Evolutionary conservation across 2,888 invertebrate genomes (phyloP), one percentile per base, ranked within the genome.

Genomic region (Cotesia congregata): DNA sequence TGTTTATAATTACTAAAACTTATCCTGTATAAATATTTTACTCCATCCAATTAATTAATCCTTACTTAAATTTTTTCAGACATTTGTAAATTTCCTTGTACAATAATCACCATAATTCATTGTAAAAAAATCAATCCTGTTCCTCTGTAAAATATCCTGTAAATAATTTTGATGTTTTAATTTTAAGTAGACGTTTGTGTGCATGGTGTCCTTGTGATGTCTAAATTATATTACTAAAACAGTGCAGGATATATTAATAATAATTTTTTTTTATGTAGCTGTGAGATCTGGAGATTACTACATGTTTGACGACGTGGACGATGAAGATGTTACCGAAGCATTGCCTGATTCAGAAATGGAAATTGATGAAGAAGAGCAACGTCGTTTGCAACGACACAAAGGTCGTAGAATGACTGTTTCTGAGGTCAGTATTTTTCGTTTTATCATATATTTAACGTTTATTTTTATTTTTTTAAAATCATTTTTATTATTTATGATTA

Each of bases 261-360:
- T 39, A 61, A n/a, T 20, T 30, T 70, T 38, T n/a, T 1, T 73
- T 78, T 68, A 68, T 64, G 60, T 69, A 99, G 99, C 99, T 72
- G 95, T 99, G 77, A 94, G 98, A 72, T 98, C 98, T 78, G 99
- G 99, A 17, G 99, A 99, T 91, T 99, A 99, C 91, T 99, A 98
- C 91, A 98, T 99, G 97, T 99, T 99, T 91, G 98, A 98, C 86
- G 98, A 98, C 83, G 93, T 95, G 86, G 95, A 95, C 83, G 95
- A 95, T 77, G 77, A 74, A 0, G 95, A 95, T 64, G 92, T 93
- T 81, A 88, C 82, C 15, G 94, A 94, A 81, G 84, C 94, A 38
- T 91, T 93, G 59, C 92, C 91, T 0, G 92, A 93, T 6, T 91
- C 91, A 40, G 92, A 93, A 65, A 92, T 92, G 41, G 91, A 92